Percentiles rank a stretch among this genome's conserved stretches.
Evolutionary conservation across 2,113 vertebrate species (phyloP).

Genomic region (Micronycteris hirsuta): DNA sequence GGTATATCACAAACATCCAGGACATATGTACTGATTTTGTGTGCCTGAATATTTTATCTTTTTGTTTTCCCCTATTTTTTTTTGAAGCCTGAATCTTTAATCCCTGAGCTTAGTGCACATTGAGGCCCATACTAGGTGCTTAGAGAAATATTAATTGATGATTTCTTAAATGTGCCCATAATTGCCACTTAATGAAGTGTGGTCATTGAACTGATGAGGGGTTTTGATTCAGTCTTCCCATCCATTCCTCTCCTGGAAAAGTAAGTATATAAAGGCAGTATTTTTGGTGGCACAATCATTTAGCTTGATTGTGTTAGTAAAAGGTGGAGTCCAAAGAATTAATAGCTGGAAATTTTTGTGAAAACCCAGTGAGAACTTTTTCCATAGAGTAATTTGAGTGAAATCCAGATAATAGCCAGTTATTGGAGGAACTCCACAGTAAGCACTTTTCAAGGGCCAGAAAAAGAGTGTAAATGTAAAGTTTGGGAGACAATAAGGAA

Average conservation of each 20-base stretch:
- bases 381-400: slow-evolving; percentile 31
- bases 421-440: not conserved
- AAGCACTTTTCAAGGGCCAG: not conserved
- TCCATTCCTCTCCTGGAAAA: not conserved
- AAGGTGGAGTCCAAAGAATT: slow-evolving; percentile 20
- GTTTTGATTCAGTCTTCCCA: not conserved
- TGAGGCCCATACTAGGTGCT: not conserved
- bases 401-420: slow-evolving; percentile 32
- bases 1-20: not conserved
- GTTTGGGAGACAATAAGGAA: not conserved
- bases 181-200: slow-evolving; percentile 1
- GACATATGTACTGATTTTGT: not conserved
- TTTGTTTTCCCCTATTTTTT: slow-evolving; percentile 10
- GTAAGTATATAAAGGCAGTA: not conserved
- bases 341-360: slow-evolving; percentile 38
- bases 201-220: not conserved
- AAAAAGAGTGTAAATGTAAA: not conserved
- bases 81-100: slow-evolving; percentile 15
- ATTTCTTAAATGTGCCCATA: slow-evolving; percentile 3
- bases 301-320: slow-evolving; percentile 18
- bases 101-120: not conserved
- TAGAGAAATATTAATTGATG: not conserved
- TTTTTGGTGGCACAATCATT: slow-evolving; percentile 32
- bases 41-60: not conserved
- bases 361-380: slow-evolving; percentile 48